Conservation (phyloP, 2,888 invertebrate genomes). For the Strigamia crassipes region DNA sequence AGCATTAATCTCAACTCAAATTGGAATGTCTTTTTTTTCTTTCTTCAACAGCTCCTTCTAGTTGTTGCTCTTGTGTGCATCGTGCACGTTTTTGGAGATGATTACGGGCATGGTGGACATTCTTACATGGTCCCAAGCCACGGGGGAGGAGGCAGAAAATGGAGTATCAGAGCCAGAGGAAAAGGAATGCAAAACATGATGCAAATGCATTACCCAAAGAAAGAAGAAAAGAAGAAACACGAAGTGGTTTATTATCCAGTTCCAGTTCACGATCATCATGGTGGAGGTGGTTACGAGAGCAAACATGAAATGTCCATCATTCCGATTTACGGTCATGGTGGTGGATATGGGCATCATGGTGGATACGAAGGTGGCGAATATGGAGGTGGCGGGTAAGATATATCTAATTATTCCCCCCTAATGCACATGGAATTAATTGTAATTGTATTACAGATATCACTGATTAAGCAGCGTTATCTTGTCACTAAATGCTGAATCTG, state of each 20-base stretch:
- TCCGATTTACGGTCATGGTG: conserved; percentile 6
- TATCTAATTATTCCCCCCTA: too few species aligned
- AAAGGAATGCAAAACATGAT: conserved; percentile 36
- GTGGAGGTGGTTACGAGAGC: not conserved
- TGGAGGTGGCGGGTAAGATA: not conserved
- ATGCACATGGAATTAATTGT: too few species aligned
- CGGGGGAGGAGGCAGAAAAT: not conserved
- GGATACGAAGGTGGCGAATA: not conserved
- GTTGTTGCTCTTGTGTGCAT: not conserved
- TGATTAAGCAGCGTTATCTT: too few species aligned
- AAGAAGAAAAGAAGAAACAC: not conserved
- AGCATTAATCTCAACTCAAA: not conserved
- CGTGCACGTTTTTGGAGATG: not conserved
- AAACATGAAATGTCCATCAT: not conserved
- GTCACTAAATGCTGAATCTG: too few species aligned
- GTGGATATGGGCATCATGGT: not conserved
- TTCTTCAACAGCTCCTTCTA: not conserved
- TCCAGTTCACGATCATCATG: not conserved
- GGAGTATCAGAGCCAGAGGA: conserved; percentile 25
- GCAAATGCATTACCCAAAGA: not conserved
- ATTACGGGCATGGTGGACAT: not conserved
- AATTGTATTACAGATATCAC: too few species aligned
- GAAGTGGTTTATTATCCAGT: not conserved
- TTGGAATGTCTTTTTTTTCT: not conserved
- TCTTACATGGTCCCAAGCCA: not conserved